Base-by-base conservation (phyloP, 2,797 vertebrate genomes). In the Gallinago solitaria region DNA sequence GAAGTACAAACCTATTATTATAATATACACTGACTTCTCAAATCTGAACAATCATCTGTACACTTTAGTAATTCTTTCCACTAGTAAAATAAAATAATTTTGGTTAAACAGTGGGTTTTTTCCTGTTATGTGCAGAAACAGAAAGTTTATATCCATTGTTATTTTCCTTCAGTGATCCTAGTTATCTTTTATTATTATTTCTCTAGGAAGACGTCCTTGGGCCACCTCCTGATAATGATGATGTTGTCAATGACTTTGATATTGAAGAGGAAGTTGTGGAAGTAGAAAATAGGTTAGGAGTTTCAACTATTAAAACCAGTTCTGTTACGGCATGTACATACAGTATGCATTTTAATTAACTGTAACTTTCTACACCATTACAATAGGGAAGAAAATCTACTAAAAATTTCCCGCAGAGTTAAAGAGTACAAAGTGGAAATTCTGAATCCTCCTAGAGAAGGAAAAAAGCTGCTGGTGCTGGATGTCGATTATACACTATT, bases 181-280 rank as follows among this genome's bases (percentile, higher is more conserved):
- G 2, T 68, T 97, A 91, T 94, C 57, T 87, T 70, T 89, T 75
- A 18, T 89, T 82, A 19, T 68, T 65, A 68, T 97, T 97, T 92
- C 81, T 97, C 83, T 97, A 99, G 99, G 99, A 99, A 98, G 99
- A 99, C 27, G 99, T 99, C 85, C 98, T 99, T 97, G 99, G 99
- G 20, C 99, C 99, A 57, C 99, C 99, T 28, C 99, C 99, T 45
- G 99, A 99, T 97, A 99, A 99, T 2, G 99, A 99, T 64, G 99
- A 99, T 27, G 99, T 99, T 86, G 97, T 99, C 90, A 99, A 99
- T 78, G 99, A 99, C 95, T 99, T 99, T 98, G 99, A 99, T 97
- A 99, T 99, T 23, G 99, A 99, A 97, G 99, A 99, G 93, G 99
- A 99, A 97, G 99, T 99, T 92, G 99, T 99, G 95, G 99, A 99